A percentile compares a stretch with the other conserved stretches of the same genome.
Evolutionary conservation across 1,140 invertebrate species (phyloP).

Genomic region (Stegodyphus dumicola): DNA sequence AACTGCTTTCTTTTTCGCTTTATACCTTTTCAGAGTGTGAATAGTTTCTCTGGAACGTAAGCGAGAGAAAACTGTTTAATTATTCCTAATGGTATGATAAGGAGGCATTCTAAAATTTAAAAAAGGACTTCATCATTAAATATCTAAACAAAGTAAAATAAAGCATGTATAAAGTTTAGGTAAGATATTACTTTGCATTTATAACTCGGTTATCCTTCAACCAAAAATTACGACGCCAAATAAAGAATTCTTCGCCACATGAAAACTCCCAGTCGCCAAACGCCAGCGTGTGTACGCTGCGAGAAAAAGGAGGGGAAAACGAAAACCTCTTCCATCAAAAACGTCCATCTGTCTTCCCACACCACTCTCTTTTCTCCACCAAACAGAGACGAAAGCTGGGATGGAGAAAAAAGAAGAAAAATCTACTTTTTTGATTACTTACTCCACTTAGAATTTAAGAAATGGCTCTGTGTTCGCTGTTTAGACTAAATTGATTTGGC

Average conservation of each 20-base stretch:
- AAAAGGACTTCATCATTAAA: no score
- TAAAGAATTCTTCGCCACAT: neutral
- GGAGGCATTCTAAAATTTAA: no score
- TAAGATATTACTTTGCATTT: no score
- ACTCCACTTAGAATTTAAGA: constrained; percentile 44
- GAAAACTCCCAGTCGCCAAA: neutral
- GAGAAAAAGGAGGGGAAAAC: constrained; percentile 26
- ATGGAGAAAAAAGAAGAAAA: neutral
- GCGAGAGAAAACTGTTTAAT: no score
- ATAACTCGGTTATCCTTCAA: no score
- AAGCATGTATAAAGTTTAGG: no score
- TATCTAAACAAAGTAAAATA: no score
- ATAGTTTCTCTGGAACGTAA: no score
- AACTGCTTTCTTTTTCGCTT: no score
- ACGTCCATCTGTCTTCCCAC: constrained; percentile 38
- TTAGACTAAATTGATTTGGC: constrained; percentile 51
- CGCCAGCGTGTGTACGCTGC: constrained; percentile 7
- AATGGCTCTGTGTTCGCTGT: constrained; percentile 29
- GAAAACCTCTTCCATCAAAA: constrained; percentile 36
- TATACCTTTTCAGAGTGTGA: no score
- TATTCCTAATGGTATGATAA: no score
- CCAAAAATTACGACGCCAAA: no score
- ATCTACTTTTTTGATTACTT: constrained; percentile 45
- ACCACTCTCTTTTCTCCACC: constrained; percentile 10
- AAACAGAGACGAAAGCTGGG: neutral